Evolutionary conservation across 2,113 vertebrate species (phyloP), one percentile per base, ranked within the genome.

Genomic region (Alouatta palliata): DNA sequence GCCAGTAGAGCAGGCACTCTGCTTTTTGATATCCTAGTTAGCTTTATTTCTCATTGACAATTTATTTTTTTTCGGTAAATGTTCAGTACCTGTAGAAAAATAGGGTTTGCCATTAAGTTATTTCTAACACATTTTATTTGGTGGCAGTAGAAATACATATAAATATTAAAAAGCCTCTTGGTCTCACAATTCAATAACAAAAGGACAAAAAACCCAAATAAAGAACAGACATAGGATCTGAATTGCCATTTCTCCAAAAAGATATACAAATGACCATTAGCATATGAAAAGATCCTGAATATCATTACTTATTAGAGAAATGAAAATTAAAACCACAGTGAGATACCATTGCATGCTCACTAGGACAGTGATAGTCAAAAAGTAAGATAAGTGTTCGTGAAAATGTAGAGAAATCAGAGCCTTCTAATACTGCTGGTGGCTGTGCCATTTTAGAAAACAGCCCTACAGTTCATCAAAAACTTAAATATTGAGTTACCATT

Each of bases 31-130:
- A 92, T 94, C 93, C 97, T 97, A 95, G 54, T 77, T 93, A 77
- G 77, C 80, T 95, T 90, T 98, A 81, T 90, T 97, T 98, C 95
- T 98, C 99, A 99, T 99, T 49, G 98, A 99, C 97, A 98, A 96
- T 32, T n/a, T 52, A 17, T 52, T 96, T 54, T 80, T 85, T 27
- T 40, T 95, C 35, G 73, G 94, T 13, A 82, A 92, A 95, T 96
- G 94, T 96, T 99, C 98, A 98, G 98, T 97, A 98, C 96, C 99
- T 99, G 89, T 37, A 52, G 88, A 32, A 96, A 93, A 95, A 96
- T 25, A 86, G 85, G 90, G 21, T 73, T 97, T 70, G 81, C 20
- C 58, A 82, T 97, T 95, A 90, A 94, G 40, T 84, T 98, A 94
- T 96, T 95, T 91, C 80, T 80, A 86, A 84, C 35, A 70, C 30